phyloP scores from a whole-genome alignment of 2,888 invertebrate genomes.

The Tetragonisca angustula region DNA sequence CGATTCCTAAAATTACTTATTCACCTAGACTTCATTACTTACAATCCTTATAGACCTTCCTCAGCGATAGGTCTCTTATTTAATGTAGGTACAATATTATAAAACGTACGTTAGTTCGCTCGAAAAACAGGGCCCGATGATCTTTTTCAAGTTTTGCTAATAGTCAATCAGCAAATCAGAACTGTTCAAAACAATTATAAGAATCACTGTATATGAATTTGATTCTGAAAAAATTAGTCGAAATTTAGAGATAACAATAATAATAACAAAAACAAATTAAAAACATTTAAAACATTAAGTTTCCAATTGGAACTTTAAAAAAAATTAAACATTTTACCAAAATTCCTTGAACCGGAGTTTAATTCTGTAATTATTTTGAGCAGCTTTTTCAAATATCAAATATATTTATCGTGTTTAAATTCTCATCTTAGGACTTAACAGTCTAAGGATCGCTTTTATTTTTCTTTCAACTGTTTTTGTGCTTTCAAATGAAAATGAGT shows the following conservation, averaged over 20 bases:
- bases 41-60: slow-evolving; percentile 53
- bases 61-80: slow-evolving; percentile 57
- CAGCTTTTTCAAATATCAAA: neutral
- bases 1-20: slow-evolving; percentile 70
- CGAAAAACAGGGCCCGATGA: slow-evolving; percentile 68
- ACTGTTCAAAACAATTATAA: slow-evolving; percentile 29
- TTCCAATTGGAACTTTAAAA: neutral
- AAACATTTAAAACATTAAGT: neutral
- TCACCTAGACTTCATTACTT: slow-evolving; percentile 72
- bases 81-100: slow-evolving; percentile 63
- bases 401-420: neutral
- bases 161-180: neutral
- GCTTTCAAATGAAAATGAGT: slow-evolving; percentile 43
- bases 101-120: slow-evolving; percentile 61
- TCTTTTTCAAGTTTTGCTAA: slow-evolving; percentile 13
- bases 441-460: neutral
- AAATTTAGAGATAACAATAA: neutral
- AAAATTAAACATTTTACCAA: neutral
- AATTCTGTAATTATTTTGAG: slow-evolving; percentile 17
- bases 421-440: neutral
- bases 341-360: neutral
- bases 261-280: neutral
- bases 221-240: slow-evolving; percentile 3
- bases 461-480: neutral
- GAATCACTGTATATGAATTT: too few relatives aligned